Base-by-base conservation (phyloP, 2,797 vertebrate genomes). In the Falco concolor region DNA sequence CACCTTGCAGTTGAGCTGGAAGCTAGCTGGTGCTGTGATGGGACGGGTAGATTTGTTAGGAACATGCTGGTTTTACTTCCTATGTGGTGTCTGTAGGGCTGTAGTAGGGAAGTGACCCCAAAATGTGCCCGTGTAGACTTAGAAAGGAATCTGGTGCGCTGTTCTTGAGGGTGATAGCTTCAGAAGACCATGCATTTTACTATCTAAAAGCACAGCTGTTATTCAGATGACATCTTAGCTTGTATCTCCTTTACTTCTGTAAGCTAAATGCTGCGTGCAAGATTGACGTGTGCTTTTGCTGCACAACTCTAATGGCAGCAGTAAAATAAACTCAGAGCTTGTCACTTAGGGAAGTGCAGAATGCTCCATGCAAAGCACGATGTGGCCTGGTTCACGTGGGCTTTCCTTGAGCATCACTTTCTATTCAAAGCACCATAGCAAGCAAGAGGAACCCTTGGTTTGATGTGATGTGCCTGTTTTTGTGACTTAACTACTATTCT, bases 311-410 rank as follows among this genome's bases (percentile, higher is more conserved):
- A 49, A 20, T n/a, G 50, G 47, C 61, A 79, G 68, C 78, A 87
- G 78, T 22, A n/a, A 32, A 80, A 75, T 72, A 30, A 80, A 52
- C 47, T 28, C 3, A 1, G 8, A 60, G 30, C 44, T 80, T 53
- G 38, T 82, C 59, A 75, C 49, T 38, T 34, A 2, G 23, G 44
- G 84, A 36, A 38, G 24, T 63, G n/a, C 63, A 25, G 52, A 28
- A 6, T 17, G 36, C 40, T 77, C 40, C 4, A 1, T 12, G 32
- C 15, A 76, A 42, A 59, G 32, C 24, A 2, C 0, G 3, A 4
- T 32, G 56, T 59, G 60, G 54, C 59, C 32, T 69, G 64, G 9
- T 40, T 70, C 5, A 0, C 25, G 77, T 7, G 24, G n/a, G 34
- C 78, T 79, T 78, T 45, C 59, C 16, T 59, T 82, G 54, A 36